A percentile compares a stretch with the other conserved stretches of the same genome.
phyloP scores from a whole-genome alignment of 2,797 vertebrate genomes.

The Momotus momota region DNA sequence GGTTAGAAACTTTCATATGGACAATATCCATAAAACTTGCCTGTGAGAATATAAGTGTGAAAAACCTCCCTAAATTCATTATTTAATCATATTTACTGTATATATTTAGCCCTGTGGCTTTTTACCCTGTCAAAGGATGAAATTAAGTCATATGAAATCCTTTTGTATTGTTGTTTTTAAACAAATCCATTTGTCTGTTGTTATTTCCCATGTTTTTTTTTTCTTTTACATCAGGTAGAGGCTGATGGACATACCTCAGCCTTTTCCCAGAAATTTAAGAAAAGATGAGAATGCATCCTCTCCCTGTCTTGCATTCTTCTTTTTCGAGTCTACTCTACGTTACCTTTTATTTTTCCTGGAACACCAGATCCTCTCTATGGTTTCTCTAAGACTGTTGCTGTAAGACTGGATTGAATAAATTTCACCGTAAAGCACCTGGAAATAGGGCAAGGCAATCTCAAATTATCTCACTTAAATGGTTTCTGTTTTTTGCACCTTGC shows the following conservation, averaged over 20 bases:
- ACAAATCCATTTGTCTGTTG: not conserved
- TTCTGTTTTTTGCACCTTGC: not conserved
- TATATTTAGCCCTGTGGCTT: not conserved
- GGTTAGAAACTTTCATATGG: not conserved
- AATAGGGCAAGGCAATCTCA: not conserved
- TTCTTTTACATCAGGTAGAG: not conserved
- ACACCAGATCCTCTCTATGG: not conserved
- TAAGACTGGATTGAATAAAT: not conserved
- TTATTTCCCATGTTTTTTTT: not conserved
- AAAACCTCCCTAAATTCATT: not conserved
- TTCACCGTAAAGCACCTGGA: not conserved
- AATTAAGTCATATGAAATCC: not conserved
- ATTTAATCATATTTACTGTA: not conserved
- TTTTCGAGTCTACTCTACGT: not conserved
- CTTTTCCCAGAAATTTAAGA: not conserved
- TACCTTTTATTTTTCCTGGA: not conserved
- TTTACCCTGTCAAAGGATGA: not conserved
- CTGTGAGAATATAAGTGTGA: not conserved
- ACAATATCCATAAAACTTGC: not conserved
- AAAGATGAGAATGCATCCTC: not conserved
- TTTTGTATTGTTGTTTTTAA: not conserved
- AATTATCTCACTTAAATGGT: not conserved
- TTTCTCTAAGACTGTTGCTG: not conserved
- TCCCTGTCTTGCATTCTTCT: not conserved
- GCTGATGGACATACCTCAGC: not conserved